Base-by-base conservation (phyloP, 2,888 invertebrate species). In the Acanthoscelides obtectus region DNA sequence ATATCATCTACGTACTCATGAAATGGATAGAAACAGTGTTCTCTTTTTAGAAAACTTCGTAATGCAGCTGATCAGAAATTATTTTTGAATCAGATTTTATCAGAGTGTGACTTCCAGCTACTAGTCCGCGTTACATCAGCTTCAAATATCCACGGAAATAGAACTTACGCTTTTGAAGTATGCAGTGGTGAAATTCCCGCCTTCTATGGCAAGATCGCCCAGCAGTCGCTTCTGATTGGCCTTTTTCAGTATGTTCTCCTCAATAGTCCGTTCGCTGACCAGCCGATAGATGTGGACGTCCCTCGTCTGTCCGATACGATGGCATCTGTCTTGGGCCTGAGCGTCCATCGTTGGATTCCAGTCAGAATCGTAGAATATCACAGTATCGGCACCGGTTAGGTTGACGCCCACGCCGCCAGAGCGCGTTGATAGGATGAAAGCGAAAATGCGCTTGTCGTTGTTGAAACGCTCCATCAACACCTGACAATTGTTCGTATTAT, bases 261-360 rank as follows among this genome's bases (percentile, higher is more conserved):
- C 99, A 66, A 99, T 95, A 12, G 99, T 99, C 86, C 93, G 94
- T 84, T 98, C 96, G 83, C 98, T 97, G 73, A 99, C 95, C 80
- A 99, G 88, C 75, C 99, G 94, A 87, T 97, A 99, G 83, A 99
- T 98, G 87, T 98, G 97, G 75, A 99, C 99, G 89, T 99, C 98
- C 79, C 98, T 89, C 20, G 99, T 99, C 88, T 99, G 99, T 0
- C 99, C 99, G 85, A 99, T 99, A 81, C 99, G 92, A 88, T 99
- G 99, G 86, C 98, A 98, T 79, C 98, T 90, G 87, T 96, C 96
- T 86, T 96, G 96, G 76, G 96, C 96, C 85, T 97, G 96, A 74
- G 98, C 98, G 88, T 99, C 99, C 98, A 99, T 99, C 4, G 98
- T 99, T 69, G 99, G 99, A 89, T 99, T 99, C 99, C 98, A 99